Conservation (phyloP, 2,113 vertebrate species). For the Mungos mungo region DNA sequence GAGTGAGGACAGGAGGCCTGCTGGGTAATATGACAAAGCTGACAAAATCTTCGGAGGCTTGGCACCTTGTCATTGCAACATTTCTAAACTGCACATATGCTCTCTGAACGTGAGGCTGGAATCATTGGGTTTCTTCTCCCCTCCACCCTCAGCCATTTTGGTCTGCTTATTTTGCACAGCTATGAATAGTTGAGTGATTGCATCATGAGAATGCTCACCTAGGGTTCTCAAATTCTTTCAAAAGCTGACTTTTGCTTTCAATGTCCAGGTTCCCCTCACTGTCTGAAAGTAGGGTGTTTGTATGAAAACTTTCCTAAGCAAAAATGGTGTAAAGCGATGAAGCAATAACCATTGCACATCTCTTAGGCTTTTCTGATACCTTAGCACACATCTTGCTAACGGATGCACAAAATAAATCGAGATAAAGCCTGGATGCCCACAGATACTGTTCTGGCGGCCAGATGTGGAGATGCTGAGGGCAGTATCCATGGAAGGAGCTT, state of each 20-base stretch:
- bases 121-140: conserved; percentile 5
- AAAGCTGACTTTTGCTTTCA: neutral
- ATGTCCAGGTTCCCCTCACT: neutral
- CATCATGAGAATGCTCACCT: neutral
- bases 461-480: neutral
- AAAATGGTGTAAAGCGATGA: neutral
- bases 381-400: neutral
- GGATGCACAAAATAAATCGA: neutral
- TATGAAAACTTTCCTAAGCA: neutral
- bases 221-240: neutral
- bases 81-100: conserved; percentile 39
- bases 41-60: conserved; percentile 55
- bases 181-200: neutral
- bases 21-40: conserved; percentile 33
- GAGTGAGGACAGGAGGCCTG: neutral
- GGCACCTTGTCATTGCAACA: conserved; percentile 40
- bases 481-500: neutral
- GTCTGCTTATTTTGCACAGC: neutral
- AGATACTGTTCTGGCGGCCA: neutral
- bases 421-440: neutral
- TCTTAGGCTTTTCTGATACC: neutral
- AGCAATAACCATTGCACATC: neutral
- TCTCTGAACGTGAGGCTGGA: conserved; percentile 1
- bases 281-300: neutral
- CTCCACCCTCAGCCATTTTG: neutral